phyloP scores from a whole-genome alignment of 1,140 invertebrate species.

The Ceratina japonica region DNA sequence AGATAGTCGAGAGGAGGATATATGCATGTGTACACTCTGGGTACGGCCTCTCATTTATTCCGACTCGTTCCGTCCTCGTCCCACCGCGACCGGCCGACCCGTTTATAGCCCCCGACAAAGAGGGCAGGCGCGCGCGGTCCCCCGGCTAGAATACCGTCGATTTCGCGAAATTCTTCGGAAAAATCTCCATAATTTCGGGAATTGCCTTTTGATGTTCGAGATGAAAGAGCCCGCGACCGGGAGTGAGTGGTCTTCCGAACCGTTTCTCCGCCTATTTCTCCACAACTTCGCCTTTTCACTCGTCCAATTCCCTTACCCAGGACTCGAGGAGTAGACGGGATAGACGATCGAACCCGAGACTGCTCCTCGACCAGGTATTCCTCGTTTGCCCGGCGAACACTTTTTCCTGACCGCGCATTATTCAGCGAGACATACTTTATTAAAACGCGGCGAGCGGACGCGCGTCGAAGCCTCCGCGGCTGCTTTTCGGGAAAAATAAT shows the following conservation, averaged over 20 bases:
- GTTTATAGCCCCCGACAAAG: slow-evolving; percentile 67
- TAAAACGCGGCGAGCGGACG: not conserved
- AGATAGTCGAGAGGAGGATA: slow-evolving; percentile 30
- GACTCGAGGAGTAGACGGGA: slow-evolving; percentile 54
- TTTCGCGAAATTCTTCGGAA: slow-evolving; percentile 73
- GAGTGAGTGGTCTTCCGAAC: slow-evolving; percentile 50
- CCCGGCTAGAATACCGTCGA: slow-evolving; percentile 66
- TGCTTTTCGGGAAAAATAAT: slow-evolving; percentile 8
- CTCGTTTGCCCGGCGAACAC: not conserved
- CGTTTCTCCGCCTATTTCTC: slow-evolving; percentile 36
- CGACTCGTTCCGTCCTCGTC: slow-evolving; percentile 31
- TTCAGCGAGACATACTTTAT: too few species aligned
- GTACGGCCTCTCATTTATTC: slow-evolving; percentile 70
- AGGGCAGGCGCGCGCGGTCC: slow-evolving; percentile 42
- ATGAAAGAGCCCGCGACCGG: slow-evolving; percentile 71
- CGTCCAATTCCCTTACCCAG: slow-evolving; percentile 47
- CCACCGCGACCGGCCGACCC: slow-evolving; percentile 28
- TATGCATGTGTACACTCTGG: slow-evolving; percentile 40
- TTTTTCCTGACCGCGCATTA: not conserved
- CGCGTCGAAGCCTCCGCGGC: not conserved
- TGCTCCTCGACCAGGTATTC: not conserved
- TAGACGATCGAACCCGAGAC: slow-evolving; percentile 32
- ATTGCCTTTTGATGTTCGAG: slow-evolving; percentile 78
- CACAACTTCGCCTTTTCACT: slow-evolving; percentile 37
- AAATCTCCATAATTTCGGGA: slow-evolving; percentile 78